These are phyloP conservation scores for Latrodectus elegans DNA, from an alignment of 2,888 invertebrate species.

Conservation along the genomic window DNA sequence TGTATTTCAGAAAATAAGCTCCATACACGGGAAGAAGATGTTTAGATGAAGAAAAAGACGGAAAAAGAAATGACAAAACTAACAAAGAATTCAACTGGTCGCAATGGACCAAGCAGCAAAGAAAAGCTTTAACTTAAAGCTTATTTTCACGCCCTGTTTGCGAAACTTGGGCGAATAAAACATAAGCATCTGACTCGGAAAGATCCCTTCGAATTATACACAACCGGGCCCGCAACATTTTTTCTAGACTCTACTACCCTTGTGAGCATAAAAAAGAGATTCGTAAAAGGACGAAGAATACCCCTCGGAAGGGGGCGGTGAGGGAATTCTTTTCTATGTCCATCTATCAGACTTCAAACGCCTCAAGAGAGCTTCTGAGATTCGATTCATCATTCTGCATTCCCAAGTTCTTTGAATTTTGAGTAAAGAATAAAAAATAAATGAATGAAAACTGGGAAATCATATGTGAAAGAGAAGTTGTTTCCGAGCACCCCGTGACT, in stretches of 20 bases:
- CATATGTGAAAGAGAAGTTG: neutral
- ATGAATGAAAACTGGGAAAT: neutral
- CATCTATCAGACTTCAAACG: slow-evolving; percentile 53
- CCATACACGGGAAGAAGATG: too few species aligned
- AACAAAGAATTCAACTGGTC: slow-evolving; percentile 9
- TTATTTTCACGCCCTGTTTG: slow-evolving; percentile 60
- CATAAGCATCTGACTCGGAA: slow-evolving; percentile 48
- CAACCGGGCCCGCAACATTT: slow-evolving; percentile 1
- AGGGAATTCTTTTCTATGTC: slow-evolving; percentile 24
- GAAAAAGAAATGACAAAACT: neutral
- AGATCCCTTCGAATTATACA: slow-evolving; percentile 43
- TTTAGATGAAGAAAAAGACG: neutral
- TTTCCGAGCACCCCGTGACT: slow-evolving; percentile 7
- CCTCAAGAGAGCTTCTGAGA: slow-evolving; percentile 43
- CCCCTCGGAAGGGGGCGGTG: neutral
- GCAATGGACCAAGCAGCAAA: slow-evolving; percentile 8
- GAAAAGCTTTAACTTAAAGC: slow-evolving; percentile 32
- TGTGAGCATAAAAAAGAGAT: neutral
- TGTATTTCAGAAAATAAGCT: too few species aligned
- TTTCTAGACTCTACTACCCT: neutral
- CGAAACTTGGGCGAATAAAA: slow-evolving; percentile 46
- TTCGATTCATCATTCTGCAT: slow-evolving; percentile 54
- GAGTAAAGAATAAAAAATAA: neutral
- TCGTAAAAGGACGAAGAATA: neutral
- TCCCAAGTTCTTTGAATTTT: slow-evolving; percentile 28